Base-by-base conservation (phyloP, 2,113 vertebrate species). In the Lepisosteus osseus region DNA sequence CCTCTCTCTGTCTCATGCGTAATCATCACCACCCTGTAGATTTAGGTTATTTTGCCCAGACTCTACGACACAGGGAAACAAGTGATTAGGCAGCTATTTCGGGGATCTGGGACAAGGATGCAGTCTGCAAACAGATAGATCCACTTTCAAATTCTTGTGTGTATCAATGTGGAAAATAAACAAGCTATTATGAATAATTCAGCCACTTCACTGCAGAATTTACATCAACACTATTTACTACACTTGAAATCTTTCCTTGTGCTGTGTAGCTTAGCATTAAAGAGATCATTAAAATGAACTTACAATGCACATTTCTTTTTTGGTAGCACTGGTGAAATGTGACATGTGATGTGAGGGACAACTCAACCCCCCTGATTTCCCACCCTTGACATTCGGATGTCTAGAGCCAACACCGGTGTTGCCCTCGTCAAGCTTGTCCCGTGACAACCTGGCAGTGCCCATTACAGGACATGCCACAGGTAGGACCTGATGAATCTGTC, bases 381-480 rank as follows among this genome's bases (percentile, higher is more conserved):
- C 1, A 3, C 7, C 13, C 17, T 61, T 61, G 9, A 5, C 47
- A 9, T 51, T 6, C 47, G 1, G 47, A 51, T 51, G 47, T 9
- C 47, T 51, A 5, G 47, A 9, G 9, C 47, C 47, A 51, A 2
- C 9, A 51, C 47, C 5, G 47, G 0, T 51, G 9, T 6, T 6
- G 5, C 47, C 47, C 47, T 51, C 2, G 9, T 5, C 9, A 2
- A 6, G 47, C 9, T 51, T 51, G 47, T 6, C 47, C 47, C 1
- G 47, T 51, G 47, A 51, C 47, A 51, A 51, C 47, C 47, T 51
- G 47, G 47, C 47, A 51, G 5, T 51, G 47, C 9, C 47, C 47
- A 73, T 82, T 71, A 57, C 79, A 74, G 80, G 87, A 85, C 84
- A 89, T 89, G 87, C 87, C 87, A 85, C 87, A 89, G 87, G 47